Percentiles rank a stretch among this genome's conserved stretches.
phyloP scores from a whole-genome alignment of 2,797 vertebrate species.

The Muraenolepis orangiensis region DNA sequence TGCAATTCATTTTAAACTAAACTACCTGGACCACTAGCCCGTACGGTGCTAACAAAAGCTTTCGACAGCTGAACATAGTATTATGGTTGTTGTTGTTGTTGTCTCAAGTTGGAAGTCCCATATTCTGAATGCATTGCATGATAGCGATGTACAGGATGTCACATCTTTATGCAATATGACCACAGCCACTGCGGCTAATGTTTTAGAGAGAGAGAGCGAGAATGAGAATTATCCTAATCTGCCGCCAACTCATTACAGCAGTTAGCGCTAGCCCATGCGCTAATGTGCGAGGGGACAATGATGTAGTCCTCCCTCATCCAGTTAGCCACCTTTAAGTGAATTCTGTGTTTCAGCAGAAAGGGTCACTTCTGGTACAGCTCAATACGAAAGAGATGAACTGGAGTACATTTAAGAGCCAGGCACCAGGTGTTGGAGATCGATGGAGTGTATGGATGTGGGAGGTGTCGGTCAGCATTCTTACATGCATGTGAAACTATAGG shows the following conservation, averaged over 20 bases:
- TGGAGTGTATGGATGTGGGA: not conserved
- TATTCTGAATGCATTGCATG: conserved; percentile 56
- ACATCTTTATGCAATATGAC: conserved; percentile 48
- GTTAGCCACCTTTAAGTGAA: conserved; percentile 17
- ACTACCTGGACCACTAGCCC: conserved; percentile 43
- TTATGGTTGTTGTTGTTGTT: not conserved
- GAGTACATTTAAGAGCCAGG: conserved; percentile 11
- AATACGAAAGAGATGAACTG: conserved; percentile 14
- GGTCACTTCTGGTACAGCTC: not conserved
- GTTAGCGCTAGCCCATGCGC: not conserved
- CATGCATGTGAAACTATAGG: not conserved
- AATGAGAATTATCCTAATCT: conserved; percentile 8
- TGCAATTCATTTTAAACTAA: conserved; percentile 53
- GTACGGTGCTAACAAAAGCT: conserved; percentile 35
- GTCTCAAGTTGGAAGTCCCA: conserved; percentile 7
- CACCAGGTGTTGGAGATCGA: not conserved
- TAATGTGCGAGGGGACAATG: not conserved
- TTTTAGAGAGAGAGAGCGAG: conserved; percentile 19
- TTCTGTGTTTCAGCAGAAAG: conserved; percentile 34
- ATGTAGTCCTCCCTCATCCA: not conserved
- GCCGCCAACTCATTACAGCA: not conserved
- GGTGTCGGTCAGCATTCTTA: not conserved
- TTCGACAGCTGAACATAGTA: conserved; percentile 32
- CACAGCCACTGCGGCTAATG: conserved; percentile 36
- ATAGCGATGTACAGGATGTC: conserved; percentile 49